phyloP scores from a whole-genome alignment of 1,140 invertebrate genomes.

The Orius laevigatus region DNA sequence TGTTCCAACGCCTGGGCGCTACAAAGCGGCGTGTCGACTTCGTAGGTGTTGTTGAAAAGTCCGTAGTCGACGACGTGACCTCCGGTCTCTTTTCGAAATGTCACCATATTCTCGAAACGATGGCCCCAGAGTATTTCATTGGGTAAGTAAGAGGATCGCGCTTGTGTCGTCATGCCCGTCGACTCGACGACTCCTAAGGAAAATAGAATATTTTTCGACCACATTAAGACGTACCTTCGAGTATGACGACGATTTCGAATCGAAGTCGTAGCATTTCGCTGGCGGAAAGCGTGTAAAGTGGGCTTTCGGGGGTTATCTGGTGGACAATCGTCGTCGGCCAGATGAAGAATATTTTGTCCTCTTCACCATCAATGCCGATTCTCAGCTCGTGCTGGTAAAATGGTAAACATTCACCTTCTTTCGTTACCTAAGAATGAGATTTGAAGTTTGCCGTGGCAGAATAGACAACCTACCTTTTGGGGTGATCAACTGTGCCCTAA shows the following conservation, averaged over 20 bases:
- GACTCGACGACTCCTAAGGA: constrained; percentile 64
- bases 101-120: constrained; percentile 66
- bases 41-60: constrained; percentile 80
- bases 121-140: constrained; percentile 84
- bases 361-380: constrained; percentile 55
- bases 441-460: not conserved
- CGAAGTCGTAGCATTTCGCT: constrained; percentile 65
- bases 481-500: constrained; percentile 68
- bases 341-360: constrained; percentile 74
- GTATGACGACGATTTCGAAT: constrained; percentile 85
- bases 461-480: constrained; percentile 38
- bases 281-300: constrained; percentile 67
- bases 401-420: constrained; percentile 62
- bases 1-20: constrained; percentile 54
- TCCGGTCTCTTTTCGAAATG: constrained; percentile 76
- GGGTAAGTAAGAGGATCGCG: constrained; percentile 75
- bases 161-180: constrained; percentile 69
- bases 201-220: too few relatives aligned
- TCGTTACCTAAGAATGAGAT: constrained; percentile 41
- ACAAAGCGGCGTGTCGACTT: constrained; percentile 67
- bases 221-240: constrained; percentile 65
- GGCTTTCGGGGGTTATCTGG: constrained; percentile 66
- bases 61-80: constrained; percentile 85
- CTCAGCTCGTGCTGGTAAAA: constrained; percentile 66
- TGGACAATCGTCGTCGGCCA: constrained; percentile 82